Evolutionary conservation across 2,113 vertebrate species (phyloP), one percentile per base, ranked within the genome.

Genomic region (Ivindomyrus marchei): DNA sequence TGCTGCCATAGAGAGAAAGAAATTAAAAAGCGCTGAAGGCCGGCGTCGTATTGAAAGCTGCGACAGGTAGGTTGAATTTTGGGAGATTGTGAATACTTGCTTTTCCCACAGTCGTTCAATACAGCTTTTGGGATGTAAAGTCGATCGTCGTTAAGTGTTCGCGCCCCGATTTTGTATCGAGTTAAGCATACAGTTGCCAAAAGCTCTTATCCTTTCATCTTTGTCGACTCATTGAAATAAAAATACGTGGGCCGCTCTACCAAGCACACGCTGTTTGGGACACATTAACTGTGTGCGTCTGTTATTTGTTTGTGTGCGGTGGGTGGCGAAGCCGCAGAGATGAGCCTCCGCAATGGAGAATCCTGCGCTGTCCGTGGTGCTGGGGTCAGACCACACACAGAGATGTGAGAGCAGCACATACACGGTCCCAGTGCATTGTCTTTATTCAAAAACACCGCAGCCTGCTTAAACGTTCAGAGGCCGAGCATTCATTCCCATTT

Each of bases 361-460:
- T 53, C 8, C 62, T 36, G 87, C n/a, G 36, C 93, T 95, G 92
- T 94, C 95, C 92, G 24, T 91, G 92, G 92, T 95, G 88, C 94
- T 95, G 94, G 93, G 92, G 91, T n/a, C 53, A 89, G 66, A 27
- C 39, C 27, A 27, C 53, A 88, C 86, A 83, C 49, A 39, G 42
- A 1, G 36, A 17, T 83, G 31, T 15, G 15, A 84, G 80, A 21
- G 45, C 36, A 47, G 56, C 9, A 8, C 52, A 42, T 39, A 8
- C 45, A 46, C 83, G 8, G 42, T 24, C n/a, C n/a, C 19, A 13
- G n/a, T 27, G 46, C 85, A 47, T 50, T 8, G 46, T 50, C 85
- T 86, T 86, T 52, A 86, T 27, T 50, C 11, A 49, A 50, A 27
- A 83, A 45, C 31, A 45, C 42, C 4, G 19, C 7, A 83, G 9